phyloP scores from a whole-genome alignment of 1,140 invertebrate genomes.

The Cecropterus lyciades region DNA sequence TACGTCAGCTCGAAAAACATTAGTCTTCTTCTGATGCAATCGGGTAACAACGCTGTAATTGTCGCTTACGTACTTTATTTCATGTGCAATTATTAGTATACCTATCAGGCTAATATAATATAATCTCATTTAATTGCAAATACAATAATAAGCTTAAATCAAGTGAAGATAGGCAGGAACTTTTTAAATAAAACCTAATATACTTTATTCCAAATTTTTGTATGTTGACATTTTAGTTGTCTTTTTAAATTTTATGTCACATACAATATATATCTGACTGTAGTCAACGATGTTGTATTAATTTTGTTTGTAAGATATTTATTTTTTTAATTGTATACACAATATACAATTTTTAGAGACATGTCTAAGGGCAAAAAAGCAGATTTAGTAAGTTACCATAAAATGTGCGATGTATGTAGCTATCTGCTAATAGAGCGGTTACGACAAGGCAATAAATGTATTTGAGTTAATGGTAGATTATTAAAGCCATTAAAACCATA shows the following conservation, averaged over 20 bases:
- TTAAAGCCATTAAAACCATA: background rate
- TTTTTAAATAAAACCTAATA: no score
- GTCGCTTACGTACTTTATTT: no score
- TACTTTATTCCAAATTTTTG: background rate
- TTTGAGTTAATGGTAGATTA: background rate
- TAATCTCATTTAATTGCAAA: no score
- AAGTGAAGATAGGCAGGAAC: no score
- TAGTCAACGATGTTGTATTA: background rate
- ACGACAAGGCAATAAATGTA: background rate
- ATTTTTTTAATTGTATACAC: constrained; percentile 35
- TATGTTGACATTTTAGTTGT: background rate
- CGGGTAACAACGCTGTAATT: no score
- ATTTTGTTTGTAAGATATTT: constrained; percentile 25
- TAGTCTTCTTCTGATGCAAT: no score
- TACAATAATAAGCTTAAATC: no score
- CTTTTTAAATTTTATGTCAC: background rate
- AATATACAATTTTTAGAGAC: constrained; percentile 30
- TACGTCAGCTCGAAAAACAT: no score
- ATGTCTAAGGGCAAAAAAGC: constrained; percentile 54
- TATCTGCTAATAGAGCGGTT: background rate
- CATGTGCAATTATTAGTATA: no score
- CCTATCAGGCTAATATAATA: no score
- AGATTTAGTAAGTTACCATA: constrained; percentile 39
- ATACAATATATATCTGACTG: background rate
- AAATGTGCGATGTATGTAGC: background rate